A percentile compares a stretch with the other conserved stretches of the same genome.
These are phyloP conservation scores for Chelon labrosus DNA, from an alignment of 2,797 vertebrate genomes.

Conservation along the genomic window DNA sequence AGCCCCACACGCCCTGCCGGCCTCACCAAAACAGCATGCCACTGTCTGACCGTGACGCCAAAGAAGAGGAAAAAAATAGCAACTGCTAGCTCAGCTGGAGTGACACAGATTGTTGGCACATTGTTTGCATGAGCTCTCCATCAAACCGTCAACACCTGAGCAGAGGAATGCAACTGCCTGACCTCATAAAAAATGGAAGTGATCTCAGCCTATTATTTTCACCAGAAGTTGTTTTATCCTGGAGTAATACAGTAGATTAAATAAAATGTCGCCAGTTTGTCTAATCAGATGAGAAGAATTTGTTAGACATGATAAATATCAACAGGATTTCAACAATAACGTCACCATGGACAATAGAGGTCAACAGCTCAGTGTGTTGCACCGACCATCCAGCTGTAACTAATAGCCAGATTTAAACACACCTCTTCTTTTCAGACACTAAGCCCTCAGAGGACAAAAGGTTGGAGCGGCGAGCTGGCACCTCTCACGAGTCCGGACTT, in stretches of 20 bases:
- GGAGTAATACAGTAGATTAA: neutral
- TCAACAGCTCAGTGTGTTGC: constrained; percentile 56
- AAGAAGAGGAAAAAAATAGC: constrained; percentile 62
- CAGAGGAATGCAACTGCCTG: constrained; percentile 64
- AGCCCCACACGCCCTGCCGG: constrained; percentile 45
- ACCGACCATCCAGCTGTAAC: constrained; percentile 68
- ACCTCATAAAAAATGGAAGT: constrained; percentile 51
- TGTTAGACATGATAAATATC: neutral
- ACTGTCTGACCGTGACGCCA: constrained; percentile 50
- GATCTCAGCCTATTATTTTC: constrained; percentile 15
- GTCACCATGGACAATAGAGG: constrained; percentile 37
- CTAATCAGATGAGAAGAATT: neutral
- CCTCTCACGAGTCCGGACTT: constrained; percentile 79
- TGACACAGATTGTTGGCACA: constrained; percentile 75
- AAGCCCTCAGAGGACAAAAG: constrained; percentile 81
- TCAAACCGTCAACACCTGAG: constrained; percentile 74
- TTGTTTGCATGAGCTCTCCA: constrained; percentile 70
- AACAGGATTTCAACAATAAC: constrained; percentile 30
- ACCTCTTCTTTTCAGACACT: constrained; percentile 79
- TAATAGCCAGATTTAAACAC: constrained; percentile 75
- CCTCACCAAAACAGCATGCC: constrained; percentile 54
- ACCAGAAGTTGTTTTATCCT: constrained; percentile 5
- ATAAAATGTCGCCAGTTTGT: neutral
- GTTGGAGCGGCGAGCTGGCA: constrained; percentile 67
- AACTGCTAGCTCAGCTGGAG: constrained; percentile 81